Conservation (phyloP, 2,888 invertebrate species). For the Gibbula magus region DNA sequence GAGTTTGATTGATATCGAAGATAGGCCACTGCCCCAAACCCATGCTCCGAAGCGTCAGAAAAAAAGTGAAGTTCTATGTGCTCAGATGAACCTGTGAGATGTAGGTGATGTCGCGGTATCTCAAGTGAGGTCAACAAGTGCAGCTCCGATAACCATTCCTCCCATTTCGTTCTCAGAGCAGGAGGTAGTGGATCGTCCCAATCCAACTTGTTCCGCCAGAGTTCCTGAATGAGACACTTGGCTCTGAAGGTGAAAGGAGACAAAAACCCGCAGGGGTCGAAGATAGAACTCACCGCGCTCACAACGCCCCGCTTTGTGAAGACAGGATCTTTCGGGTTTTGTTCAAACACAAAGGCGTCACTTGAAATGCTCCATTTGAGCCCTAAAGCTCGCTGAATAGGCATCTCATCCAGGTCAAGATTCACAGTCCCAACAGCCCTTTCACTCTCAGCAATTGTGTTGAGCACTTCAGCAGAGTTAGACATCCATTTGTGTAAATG, state of each 20-base stretch:
- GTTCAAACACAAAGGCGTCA: conserved; percentile 1
- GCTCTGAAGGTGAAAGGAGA: no score
- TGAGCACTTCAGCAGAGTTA: no score
- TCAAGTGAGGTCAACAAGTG: background rate
- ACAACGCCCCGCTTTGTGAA: background rate
- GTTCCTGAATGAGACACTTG: no score
- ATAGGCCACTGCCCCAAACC: no score
- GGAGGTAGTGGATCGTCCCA: background rate
- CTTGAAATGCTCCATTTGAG: background rate
- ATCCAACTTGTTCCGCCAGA: no score
- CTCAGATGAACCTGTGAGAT: no score
- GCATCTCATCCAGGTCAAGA: no score
- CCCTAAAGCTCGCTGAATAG: background rate
- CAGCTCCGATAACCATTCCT: background rate
- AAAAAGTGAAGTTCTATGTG: no score
- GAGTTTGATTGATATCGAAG: no score
- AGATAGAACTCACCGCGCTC: conserved; percentile 5
- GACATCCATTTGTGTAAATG: no score
- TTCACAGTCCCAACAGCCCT: no score
- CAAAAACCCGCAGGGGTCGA: background rate
- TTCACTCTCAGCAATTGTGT: background rate
- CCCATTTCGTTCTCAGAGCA: background rate
- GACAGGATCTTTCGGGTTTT: background rate
- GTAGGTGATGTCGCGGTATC: background rate
- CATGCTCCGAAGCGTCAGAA: no score